A percentile compares a stretch with the other conserved stretches of the same genome.
These are phyloP conservation scores for Phylloscopus trochiloides DNA, from an alignment of 2,113 vertebrate species.

Conservation along the genomic window DNA sequence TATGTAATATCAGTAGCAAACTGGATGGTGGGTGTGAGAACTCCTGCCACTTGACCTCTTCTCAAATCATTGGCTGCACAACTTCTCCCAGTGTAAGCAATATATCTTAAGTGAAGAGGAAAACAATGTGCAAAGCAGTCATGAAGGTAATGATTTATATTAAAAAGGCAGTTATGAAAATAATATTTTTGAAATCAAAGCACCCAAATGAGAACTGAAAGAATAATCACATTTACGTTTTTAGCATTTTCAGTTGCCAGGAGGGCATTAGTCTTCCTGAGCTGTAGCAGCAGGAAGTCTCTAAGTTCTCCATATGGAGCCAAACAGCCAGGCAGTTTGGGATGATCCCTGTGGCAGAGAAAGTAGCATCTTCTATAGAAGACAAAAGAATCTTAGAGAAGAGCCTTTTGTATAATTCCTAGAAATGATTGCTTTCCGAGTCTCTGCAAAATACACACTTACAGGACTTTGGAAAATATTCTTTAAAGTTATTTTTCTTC, in stretches of 20 bases:
- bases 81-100: not conserved
- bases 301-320: not conserved
- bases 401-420: not conserved
- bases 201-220: not conserved
- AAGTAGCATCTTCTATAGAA: not conserved
- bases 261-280: not conserved
- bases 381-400: not conserved
- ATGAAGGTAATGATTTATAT: constrained; percentile 16
- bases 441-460: not conserved
- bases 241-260: not conserved
- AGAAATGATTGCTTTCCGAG: not conserved
- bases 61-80: not conserved
- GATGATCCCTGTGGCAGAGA: not conserved
- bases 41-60: not conserved
- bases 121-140: not conserved
- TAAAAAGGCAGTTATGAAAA: constrained; percentile 34
- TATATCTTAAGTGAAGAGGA: not conserved
- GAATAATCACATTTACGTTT: not conserved
- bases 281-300: not conserved
- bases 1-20: not conserved
- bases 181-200: constrained; percentile 21
- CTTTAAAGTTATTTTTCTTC: not conserved
- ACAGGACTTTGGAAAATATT: not conserved
- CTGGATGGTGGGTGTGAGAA: not conserved
- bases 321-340: not conserved